Evolutionary conservation across 2,113 vertebrate genomes (phyloP), one percentile per base, ranked within the genome.

Genomic region (Alosa alosa): DNA sequence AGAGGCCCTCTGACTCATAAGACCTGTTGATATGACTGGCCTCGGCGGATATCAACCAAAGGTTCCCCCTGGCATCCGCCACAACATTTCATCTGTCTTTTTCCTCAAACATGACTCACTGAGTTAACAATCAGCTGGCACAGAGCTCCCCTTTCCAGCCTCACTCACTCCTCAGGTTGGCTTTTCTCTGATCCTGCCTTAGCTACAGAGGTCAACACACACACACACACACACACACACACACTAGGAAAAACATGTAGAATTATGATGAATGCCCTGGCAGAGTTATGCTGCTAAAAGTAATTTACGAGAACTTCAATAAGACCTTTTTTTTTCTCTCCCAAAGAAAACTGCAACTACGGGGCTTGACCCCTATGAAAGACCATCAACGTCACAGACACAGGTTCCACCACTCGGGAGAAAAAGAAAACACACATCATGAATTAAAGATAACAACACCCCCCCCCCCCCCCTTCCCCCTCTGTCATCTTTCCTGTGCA

Each of bases 71-170:
- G 72, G 72, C 72, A 78, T 39, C 72, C 25, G 4, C 9, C 11
- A 13, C 11, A 78, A 13, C 36, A 36, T 78, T 78, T 78, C 72
- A 78, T 78, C 72, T 36, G 25, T 78, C 72, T 36, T 13, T 78
- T 78, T 39, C 72, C 72, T 15, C 13, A 17, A 13, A 78, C 3
- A 78, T 36, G 25, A 36, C 72, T 78, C 72, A 78, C 72, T 36
- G 36, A 78, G 72, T 78, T 39, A 78, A 78, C 72, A 78, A 78
- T 78, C 31, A 78, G 31, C 72, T 78, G 72, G 72, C 72, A 78
- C 72, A 5, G 25, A 18, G 31, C 72, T 39, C 31, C 72, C 55
- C 6, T 78, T 78, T 78, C 72, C 72, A 78, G 72, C 72, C 36
- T 5, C 9, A 1, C 72, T 78, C 72, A 36, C 72, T 78, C 72